Evolutionary conservation across 1,140 invertebrate genomes (phyloP).

Genomic region (Sinella curviseta): DNA sequence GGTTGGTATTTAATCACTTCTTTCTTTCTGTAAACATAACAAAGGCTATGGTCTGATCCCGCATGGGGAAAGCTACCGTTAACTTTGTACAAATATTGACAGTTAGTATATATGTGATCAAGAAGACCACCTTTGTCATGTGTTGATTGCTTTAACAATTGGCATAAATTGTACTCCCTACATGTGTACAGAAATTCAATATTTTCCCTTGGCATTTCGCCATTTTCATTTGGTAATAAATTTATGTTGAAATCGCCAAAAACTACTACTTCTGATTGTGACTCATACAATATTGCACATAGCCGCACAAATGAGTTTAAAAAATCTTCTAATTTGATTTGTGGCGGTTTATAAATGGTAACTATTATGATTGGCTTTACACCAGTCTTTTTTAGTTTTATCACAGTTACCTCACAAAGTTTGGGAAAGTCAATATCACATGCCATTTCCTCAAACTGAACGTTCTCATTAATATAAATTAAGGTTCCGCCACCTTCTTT

Average conservation of each 20-base stretch:
- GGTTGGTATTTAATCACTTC: background rate
- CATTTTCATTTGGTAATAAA: background rate
- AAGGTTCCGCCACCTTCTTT: background rate
- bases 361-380: background rate
- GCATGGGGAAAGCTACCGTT: too few relatives aligned
- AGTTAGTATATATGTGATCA: background rate
- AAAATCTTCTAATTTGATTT: background rate
- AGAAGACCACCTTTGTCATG: background rate
- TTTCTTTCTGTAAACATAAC: too few relatives aligned
- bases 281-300: too few relatives aligned
- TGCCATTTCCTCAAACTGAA: background rate
- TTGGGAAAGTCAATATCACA: background rate
- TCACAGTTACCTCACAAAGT: background rate
- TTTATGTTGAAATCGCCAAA: too few relatives aligned
- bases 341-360: background rate
- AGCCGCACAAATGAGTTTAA: background rate
- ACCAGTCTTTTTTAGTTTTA: background rate
- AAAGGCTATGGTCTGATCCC: too few relatives aligned
- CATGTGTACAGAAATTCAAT: background rate
- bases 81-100: too few relatives aligned
- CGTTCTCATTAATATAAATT: background rate
- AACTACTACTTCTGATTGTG: background rate
- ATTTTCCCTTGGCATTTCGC: background rate
- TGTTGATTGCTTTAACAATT: background rate
- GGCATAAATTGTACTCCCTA: background rate